Percentiles rank a stretch among this genome's conserved stretches.
Conservation (phyloP, 2,888 invertebrate genomes). For the Celastrina argiolus region DNA sequence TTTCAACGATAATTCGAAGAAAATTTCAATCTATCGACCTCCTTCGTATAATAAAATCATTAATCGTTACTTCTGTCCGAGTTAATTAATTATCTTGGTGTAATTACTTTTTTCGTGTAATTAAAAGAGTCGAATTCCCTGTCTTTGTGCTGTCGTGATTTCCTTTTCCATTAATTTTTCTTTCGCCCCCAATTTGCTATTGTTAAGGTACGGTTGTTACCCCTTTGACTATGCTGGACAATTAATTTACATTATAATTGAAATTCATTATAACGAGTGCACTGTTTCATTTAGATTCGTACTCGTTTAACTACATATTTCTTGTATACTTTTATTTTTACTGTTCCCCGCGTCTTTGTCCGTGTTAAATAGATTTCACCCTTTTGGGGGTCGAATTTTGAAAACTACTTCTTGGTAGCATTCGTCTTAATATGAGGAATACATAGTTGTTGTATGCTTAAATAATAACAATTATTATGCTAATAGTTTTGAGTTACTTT, state of each 20-base stretch:
- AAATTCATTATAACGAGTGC: conserved; percentile 59
- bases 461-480: no score
- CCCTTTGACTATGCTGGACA: conserved; percentile 74
- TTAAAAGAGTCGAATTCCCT: conserved; percentile 78
- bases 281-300: conserved; percentile 25
- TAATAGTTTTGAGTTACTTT: no score
- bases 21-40: conserved; percentile 72
- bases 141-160: conserved; percentile 77
- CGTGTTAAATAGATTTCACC: no score
- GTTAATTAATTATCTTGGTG: conserved; percentile 78
- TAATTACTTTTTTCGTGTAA: conserved; percentile 79
- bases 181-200: conserved; percentile 79
- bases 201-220: conserved; percentile 72
- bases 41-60: conserved; percentile 78
- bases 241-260: conserved; percentile 76
- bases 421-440: no score
- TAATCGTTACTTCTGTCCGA: conserved; percentile 79
- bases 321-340: conserved; percentile 1
- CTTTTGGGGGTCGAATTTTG: neutral
- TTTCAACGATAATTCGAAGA: conserved; percentile 41
- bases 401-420: no score
- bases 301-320: neutral
- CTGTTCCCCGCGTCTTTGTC: neutral
- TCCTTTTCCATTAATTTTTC: conserved; percentile 78
- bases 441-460: no score